A percentile compares a stretch with the other conserved stretches of the same genome.
Conservation (phyloP, 2,888 invertebrate genomes). For the Xylophagus ater region DNA sequence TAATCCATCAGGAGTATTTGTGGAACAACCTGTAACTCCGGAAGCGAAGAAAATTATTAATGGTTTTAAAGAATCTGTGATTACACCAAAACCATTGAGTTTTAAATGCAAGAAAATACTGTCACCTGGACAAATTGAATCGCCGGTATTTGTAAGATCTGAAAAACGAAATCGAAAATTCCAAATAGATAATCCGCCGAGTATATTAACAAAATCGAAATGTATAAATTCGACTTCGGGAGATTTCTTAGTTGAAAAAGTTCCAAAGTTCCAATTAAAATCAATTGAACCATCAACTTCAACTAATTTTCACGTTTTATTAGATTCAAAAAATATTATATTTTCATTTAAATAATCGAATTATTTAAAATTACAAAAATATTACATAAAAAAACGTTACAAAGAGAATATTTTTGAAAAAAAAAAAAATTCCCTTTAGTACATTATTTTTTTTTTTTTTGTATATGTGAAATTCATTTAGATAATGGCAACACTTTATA, state of each 20-base stretch:
- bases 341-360: no score
- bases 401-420: no score
- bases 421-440: no score
- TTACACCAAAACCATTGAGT: constrained; percentile 23
- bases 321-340: constrained; percentile 14
- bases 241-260: constrained; percentile 22
- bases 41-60: background rate
- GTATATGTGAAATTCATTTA: no score
- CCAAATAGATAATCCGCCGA: constrained; percentile 16
- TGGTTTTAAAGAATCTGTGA: constrained; percentile 2
- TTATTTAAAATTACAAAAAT: no score
- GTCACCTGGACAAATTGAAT: constrained; percentile 16
- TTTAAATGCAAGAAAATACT: constrained; percentile 22
- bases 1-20: background rate
- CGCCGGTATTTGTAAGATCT: constrained; percentile 8
- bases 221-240: constrained; percentile 27
- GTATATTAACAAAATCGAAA: constrained; percentile 21
- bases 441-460: no score
- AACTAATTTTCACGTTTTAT: constrained; percentile 19
- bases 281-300: constrained; percentile 11
- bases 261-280: constrained; percentile 12
- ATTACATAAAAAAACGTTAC: no score
- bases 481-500: background rate
- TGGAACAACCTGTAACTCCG: background rate
- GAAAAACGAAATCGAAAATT: constrained; percentile 19